phyloP scores from a whole-genome alignment of 2,797 vertebrate species.

The Sparidentex hasta region DNA sequence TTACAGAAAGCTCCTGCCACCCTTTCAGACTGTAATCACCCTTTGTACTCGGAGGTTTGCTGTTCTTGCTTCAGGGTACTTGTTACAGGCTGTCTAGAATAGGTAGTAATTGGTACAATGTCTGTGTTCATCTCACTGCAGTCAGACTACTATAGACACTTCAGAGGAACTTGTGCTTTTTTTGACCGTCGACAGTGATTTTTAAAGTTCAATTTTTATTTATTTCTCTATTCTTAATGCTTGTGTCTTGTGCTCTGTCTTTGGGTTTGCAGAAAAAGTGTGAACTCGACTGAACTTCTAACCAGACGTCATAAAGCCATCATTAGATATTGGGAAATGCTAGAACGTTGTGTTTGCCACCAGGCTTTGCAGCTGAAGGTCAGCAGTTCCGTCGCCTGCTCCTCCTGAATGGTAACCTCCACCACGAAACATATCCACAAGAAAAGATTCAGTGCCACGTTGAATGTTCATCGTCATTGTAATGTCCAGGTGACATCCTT shows the following conservation, averaged over 20 bases:
- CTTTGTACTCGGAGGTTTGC: conserved; percentile 45
- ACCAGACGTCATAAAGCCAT: neutral
- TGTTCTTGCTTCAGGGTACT: conserved; percentile 54
- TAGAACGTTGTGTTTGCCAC: neutral
- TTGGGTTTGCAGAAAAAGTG: neutral
- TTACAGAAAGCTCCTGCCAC: conserved; percentile 47
- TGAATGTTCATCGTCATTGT: too few species aligned
- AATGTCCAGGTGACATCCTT: too few species aligned
- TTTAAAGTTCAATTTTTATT: neutral
- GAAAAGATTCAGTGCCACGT: too few species aligned
- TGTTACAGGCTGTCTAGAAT: conserved; percentile 46
- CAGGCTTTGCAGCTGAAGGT: too few species aligned
- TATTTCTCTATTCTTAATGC: neutral
- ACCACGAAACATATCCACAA: too few species aligned
- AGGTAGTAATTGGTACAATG: conserved; percentile 56
- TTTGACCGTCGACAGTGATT: neutral
- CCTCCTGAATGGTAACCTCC: too few species aligned
- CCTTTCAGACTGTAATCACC: conserved; percentile 66
- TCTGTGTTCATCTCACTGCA: conserved; percentile 44
- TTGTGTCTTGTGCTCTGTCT: neutral
- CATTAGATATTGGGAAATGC: neutral
- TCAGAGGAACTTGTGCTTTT: conserved; percentile 20
- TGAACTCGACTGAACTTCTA: neutral
- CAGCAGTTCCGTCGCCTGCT: too few species aligned
- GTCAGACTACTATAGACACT: conserved; percentile 34